phyloP scores from a whole-genome alignment of 2,888 invertebrate genomes.

The Troides aeacus region DNA sequence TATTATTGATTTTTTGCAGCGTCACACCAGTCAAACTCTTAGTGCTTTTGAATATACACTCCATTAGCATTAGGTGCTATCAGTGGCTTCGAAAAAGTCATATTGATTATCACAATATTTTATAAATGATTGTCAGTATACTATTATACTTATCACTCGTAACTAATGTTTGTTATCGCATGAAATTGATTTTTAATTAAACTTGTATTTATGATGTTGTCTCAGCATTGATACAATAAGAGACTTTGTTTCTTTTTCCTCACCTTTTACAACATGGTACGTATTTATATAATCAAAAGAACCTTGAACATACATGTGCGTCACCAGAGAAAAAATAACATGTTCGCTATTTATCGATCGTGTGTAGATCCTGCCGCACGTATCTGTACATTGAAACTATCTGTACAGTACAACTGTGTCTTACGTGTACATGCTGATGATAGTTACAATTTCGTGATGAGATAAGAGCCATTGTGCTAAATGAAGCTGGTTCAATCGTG shows the following conservation, averaged over 20 bases:
- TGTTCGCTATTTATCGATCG: neutral
- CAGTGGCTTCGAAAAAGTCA: neutral
- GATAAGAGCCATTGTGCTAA: constrained; percentile 47
- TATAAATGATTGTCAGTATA: no score
- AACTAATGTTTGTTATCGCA: neutral
- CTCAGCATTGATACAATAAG: neutral
- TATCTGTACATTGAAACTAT: constrained; percentile 3
- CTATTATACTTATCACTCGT: neutral
- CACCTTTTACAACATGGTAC: neutral
- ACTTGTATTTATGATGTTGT: neutral
- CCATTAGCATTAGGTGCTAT: neutral
- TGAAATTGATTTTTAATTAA: neutral
- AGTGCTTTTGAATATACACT: neutral
- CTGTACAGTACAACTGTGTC: neutral
- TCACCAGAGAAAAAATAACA: neutral
- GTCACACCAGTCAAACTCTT: neutral
- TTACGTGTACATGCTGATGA: constrained; percentile 1
- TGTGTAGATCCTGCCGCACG: constrained; percentile 10
- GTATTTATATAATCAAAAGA: constrained; percentile 1
- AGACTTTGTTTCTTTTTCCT: neutral
- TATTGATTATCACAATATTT: no score
- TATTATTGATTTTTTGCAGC: neutral
- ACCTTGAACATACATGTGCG: neutral
- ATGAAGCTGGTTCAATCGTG: constrained; percentile 53
- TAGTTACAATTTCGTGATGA: constrained; percentile 25